A percentile compares a stretch with the other conserved stretches of the same genome.
These are phyloP conservation scores for Falcunculus frontatus DNA, from an alignment of 2,113 vertebrate genomes.

Conservation along the genomic window DNA sequence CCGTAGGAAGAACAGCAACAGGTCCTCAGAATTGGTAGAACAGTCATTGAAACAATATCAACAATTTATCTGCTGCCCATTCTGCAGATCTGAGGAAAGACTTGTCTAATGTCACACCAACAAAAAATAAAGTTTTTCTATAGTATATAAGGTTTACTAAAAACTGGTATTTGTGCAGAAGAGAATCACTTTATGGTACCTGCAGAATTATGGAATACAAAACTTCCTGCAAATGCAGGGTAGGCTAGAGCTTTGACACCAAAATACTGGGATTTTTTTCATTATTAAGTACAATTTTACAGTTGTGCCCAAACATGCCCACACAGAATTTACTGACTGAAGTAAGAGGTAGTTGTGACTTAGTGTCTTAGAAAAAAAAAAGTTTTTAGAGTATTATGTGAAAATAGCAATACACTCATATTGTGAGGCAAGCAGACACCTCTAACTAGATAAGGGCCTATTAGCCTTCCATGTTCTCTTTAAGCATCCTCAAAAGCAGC, in stretches of 20 bases:
- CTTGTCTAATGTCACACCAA: neutral
- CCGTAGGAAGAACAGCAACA: rapidly evolving
- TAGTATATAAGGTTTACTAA: neutral
- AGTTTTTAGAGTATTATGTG: neutral
- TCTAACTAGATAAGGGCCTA: neutral
- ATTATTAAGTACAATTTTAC: neutral
- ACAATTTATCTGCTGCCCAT: neutral
- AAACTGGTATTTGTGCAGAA: neutral
- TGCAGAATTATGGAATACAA: neutral
- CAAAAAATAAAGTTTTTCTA: neutral
- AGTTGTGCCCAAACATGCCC: neutral
- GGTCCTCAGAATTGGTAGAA: neutral
- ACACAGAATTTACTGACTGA: neutral
- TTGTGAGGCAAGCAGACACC: neutral
- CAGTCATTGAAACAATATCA: neutral
- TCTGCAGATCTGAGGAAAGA: neutral
- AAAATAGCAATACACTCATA: neutral
- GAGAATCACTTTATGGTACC: neutral
- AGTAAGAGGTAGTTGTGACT: neutral
- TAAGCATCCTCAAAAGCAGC: neutral
- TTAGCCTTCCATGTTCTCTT: neutral
- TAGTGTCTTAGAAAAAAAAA: neutral
- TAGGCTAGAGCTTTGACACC: neutral
- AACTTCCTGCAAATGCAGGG: neutral
- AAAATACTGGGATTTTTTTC: neutral